These are phyloP conservation scores for Scrobipalpa atriplicella DNA, from an alignment of 2,888 invertebrate genomes.

Conservation along the genomic window DNA sequence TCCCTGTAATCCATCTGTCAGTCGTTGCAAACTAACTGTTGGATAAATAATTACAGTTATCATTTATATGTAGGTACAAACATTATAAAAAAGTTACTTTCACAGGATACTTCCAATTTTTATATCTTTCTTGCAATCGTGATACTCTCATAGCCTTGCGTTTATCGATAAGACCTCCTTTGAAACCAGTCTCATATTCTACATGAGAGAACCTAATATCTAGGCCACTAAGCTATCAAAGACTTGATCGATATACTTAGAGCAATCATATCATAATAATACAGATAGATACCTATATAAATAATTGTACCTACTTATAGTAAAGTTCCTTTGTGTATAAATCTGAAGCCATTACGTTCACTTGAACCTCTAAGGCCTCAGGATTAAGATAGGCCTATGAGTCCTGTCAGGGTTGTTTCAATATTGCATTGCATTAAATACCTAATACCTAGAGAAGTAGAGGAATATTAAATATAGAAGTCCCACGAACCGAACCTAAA, in stretches of 20 bases:
- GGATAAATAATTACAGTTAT: too few species aligned
- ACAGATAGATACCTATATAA: too few species aligned
- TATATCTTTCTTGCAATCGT: neutral
- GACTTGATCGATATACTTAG: too few species aligned
- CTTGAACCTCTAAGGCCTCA: constrained; percentile 11
- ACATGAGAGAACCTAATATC: neutral
- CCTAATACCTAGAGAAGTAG: too few species aligned
- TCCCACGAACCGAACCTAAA: too few species aligned
- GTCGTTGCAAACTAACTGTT: too few species aligned
- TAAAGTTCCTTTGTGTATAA: neutral
- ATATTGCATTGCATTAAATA: neutral
- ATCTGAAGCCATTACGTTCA: constrained; percentile 13
- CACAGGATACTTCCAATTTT: neutral
- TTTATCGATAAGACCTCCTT: constrained; percentile 4
- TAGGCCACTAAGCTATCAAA: neutral
- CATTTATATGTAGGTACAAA: too few species aligned
- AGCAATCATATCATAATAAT: too few species aligned
- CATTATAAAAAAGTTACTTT: too few species aligned
- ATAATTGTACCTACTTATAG: neutral
- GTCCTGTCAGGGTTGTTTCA: neutral
- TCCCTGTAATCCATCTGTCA: too few species aligned
- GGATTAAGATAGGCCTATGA: constrained; percentile 10
- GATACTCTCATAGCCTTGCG: neutral
- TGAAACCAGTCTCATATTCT: constrained; percentile 6
- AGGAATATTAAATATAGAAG: too few species aligned